Conservation (phyloP, 2,888 invertebrate genomes). For the Leucoma salicis region DNA sequence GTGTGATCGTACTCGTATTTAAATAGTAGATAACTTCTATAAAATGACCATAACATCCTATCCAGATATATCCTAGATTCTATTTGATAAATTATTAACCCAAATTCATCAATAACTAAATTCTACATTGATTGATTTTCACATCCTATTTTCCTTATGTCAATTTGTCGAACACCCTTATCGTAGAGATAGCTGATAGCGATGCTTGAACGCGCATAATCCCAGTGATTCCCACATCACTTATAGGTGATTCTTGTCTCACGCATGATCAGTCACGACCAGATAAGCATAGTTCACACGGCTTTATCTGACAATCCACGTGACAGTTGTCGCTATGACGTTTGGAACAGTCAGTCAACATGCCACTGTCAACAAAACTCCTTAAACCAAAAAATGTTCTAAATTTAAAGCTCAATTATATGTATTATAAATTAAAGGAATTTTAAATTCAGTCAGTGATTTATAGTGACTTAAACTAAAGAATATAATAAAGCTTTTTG, state of each 20-base stretch:
- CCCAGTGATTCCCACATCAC: conserved; percentile 17
- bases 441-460: conserved; percentile 27
- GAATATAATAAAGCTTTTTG: conserved; percentile 24
- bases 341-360: conserved; percentile 47
- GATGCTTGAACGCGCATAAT: conserved; percentile 4
- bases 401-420: not conserved
- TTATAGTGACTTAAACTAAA: conserved; percentile 27
- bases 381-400: not conserved
- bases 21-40: no score
- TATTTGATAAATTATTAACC: no score
- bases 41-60: no score
- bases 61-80: no score
- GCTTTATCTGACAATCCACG: conserved; percentile 46
- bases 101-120: no score
- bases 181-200: conserved; percentile 6
- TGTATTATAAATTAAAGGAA: conserved; percentile 19
- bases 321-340: conserved; percentile 51
- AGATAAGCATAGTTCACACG: conserved; percentile 67
- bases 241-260: conserved; percentile 20
- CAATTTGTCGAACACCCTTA: conserved; percentile 2
- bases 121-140: no score
- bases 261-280: conserved; percentile 26
- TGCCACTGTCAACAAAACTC: conserved; percentile 25
- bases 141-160: no score
- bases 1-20: no score